Evolutionary conservation across 1,140 invertebrate genomes (phyloP), one percentile per base, ranked within the genome.

Genomic region (Drosophila oshimai): DNA sequence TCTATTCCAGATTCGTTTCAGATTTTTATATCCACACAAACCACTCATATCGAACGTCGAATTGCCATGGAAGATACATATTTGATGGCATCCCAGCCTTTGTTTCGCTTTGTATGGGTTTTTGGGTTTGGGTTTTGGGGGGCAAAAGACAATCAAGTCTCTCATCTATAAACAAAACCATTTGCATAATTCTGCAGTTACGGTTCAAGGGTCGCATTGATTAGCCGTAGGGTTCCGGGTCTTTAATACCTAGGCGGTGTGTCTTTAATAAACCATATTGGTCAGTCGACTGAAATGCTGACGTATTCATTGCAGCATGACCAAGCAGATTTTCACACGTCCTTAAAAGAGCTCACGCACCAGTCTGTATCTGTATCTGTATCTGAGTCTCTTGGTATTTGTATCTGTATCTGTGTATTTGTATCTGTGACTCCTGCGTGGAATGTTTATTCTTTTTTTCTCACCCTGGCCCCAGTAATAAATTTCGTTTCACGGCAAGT

Each of bases 401-500:
- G 50, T 28, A n/a, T 37, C 45, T 60, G 45, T 53, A 26, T 26
- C 13, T 54, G 13, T 31, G 42, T 33, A 10, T 33, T 46, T 42
- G 44, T 67, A 54, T 34, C 34, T 65, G 20, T 42, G 45, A 60
- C 41, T 39, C n/a, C 18, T 41, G 22, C 15, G 20, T 20, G 61
- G 58, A 47, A 65, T 65, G 61, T 65, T 65, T 65, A 33, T 62
- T 47, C 33, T 18, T 31, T 58, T 44, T 47, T 24, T 61, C 51
- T 39, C 70, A 22, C 57, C 26, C 54, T 46, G 55, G 34, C 26
- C 34, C 6, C 7, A 20, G 51, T 77, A 80, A 86, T 86, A 86
- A 86, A 86, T 87, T 80, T 86, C 62, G 65, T 75, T 70, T 86
- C 71, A 72, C 61, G 77, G 70, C 72, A 71, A 81, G 77, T 81